Base-by-base conservation (phyloP, 2,113 vertebrate genomes). In the Eptesicus fuscus region DNA sequence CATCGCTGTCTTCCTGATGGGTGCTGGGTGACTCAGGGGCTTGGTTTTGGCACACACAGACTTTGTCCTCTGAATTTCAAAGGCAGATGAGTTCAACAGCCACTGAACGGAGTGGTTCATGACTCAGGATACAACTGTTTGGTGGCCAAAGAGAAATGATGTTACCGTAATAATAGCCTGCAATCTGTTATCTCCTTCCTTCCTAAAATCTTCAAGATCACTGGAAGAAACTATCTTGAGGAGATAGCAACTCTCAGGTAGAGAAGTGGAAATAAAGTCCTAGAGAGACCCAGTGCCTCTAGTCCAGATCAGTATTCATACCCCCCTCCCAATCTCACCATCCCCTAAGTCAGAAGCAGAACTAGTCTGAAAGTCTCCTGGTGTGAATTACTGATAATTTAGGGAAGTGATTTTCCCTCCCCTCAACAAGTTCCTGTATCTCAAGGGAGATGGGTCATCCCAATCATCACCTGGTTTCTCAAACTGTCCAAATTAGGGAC, bases 91-190 rank as follows among this genome's bases (percentile, higher is more conserved):
- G 53, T 91, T 92, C 9, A 28, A 92, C 94, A 95, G 85, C 8
- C 67, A 90, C 84, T 83, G 95, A 96, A 84, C 87, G 40, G 94
- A 94, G 80, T 86, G 80, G 59, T 84, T 97, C 74, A 59, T 97
- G 95, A 96, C 78, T 97, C 94, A 97, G 93, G 82, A 78, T 94
- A 97, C 83, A 95, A 96, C 71, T 77, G 95, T 49, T 59, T 76
- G 90, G 92, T 96, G 90, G 95, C 92, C 90, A 96, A 82, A 95
- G 82, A 95, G 87, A 96, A 92, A 85, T 37, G 49, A 95, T 92
- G 47, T 84, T 97, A 90, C 84, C 63, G 13, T 83, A 88, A 95
- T 86, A 84, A 97, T 78, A 80, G 63, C 51, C 77, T 86, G 63
- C 74, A 88, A 40, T 93, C 84, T 93, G 80, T 82, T 51, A 47